phyloP scores from a whole-genome alignment of 2,797 vertebrate genomes.

The Pangasius djambal region DNA sequence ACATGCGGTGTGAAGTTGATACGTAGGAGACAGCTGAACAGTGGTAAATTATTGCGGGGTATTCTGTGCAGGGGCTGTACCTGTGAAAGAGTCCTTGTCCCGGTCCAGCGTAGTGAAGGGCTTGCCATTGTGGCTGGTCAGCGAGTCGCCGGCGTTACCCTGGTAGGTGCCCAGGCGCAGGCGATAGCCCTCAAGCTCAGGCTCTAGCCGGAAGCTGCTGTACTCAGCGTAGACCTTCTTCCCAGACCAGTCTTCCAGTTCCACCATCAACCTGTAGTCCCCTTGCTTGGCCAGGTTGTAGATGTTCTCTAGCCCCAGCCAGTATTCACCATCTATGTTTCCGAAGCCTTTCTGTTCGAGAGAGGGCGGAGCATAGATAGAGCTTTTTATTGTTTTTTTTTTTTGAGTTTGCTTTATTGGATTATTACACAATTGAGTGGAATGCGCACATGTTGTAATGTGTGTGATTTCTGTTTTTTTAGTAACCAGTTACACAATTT shows the following conservation, averaged over 20 bases:
- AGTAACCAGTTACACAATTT: neutral
- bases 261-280: constrained; percentile 92
- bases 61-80: constrained; percentile 66
- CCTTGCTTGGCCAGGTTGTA: constrained; percentile 91
- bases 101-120: constrained; percentile 97
- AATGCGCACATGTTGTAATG: neutral
- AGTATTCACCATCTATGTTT: constrained; percentile 94
- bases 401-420: neutral
- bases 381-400: neutral
- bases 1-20: neutral
- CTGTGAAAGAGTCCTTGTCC: constrained; percentile 91
- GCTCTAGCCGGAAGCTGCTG: constrained; percentile 92
- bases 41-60: neutral
- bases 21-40: neutral
- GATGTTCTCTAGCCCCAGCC: constrained; percentile 96
- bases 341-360: constrained; percentile 92
- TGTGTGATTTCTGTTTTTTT: neutral
- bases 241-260: constrained; percentile 96
- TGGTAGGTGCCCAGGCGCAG: constrained; percentile 93
- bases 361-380: neutral
- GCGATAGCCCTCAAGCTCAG: constrained; percentile 89
- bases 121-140: constrained; percentile 95
- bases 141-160: constrained; percentile 94
- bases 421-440: neutral
- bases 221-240: constrained; percentile 98